Conservation (phyloP, 2,888 invertebrate genomes). For the Calliphora vomitoria region DNA sequence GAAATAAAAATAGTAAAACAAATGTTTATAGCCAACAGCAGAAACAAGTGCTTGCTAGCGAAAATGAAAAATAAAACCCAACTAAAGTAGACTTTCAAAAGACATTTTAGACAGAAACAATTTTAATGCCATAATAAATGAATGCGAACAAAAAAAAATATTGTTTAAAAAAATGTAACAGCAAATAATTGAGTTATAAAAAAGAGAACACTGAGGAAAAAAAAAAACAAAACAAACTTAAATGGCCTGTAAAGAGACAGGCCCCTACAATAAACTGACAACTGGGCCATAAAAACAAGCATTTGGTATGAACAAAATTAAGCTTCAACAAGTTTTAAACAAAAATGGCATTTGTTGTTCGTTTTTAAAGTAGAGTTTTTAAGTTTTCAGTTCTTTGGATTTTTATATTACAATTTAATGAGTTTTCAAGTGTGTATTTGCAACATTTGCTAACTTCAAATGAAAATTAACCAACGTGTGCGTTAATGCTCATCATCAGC, state of each 20-base stretch:
- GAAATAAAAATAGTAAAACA: conserved; percentile 9
- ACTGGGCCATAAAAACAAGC: conserved; percentile 62
- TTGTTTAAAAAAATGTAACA: conserved; percentile 57
- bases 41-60: conserved; percentile 49
- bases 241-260: conserved; percentile 72
- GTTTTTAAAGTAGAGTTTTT: conserved; percentile 31
- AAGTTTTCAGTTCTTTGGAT: conserved; percentile 25
- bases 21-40: conserved; percentile 47
- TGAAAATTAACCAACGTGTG: conserved; percentile 47
- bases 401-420: conserved; percentile 68
- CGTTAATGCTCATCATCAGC: conserved; percentile 40
- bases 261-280: conserved; percentile 70
- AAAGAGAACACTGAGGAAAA: conserved; percentile 9
- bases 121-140: conserved; percentile 64
- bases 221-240: conserved; percentile 28
- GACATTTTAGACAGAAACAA: conserved; percentile 62
- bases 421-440: conserved; percentile 57
- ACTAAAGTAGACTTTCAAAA: conserved; percentile 59
- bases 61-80: background rate
- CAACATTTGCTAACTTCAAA: conserved; percentile 51
- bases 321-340: conserved; percentile 55
- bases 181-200: conserved; percentile 74
- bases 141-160: conserved; percentile 26
- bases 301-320: conserved; percentile 35
- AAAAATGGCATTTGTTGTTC: conserved; percentile 29